Conservation (phyloP, 2,113 vertebrate genomes). For the Xenus cinereus region DNA sequence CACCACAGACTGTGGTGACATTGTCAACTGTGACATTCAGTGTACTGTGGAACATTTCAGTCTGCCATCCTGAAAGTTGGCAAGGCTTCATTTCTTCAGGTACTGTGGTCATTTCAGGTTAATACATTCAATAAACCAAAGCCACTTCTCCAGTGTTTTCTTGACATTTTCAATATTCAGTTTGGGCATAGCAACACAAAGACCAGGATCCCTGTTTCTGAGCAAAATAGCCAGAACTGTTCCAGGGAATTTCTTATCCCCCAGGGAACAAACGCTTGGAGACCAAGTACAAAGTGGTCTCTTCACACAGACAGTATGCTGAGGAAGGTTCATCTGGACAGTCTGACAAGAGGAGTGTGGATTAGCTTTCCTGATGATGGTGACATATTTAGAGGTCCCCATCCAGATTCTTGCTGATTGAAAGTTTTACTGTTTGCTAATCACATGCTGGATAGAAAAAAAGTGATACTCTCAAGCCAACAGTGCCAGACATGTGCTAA, state of each 20-base stretch:
- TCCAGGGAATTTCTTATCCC: not conserved
- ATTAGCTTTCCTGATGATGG: not conserved
- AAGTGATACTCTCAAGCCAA: not conserved
- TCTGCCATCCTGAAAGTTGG: not conserved
- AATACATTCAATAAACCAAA: not conserved
- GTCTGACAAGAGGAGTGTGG: not conserved
- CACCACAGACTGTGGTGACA: not conserved
- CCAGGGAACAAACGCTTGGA: not conserved
- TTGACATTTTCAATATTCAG: not conserved
- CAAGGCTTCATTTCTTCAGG: not conserved
- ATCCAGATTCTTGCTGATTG: not conserved
- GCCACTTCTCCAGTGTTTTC: not conserved
- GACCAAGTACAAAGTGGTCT: not conserved
- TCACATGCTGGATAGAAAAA: not conserved
- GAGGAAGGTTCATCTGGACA: not conserved
- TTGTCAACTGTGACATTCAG: not conserved
- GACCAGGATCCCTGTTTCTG: not conserved
- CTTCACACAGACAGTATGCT: not conserved
- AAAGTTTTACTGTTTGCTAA: not conserved
- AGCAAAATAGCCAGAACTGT: not conserved
- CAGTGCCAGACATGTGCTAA: not conserved
- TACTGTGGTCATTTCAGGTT: not conserved
- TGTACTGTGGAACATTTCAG: not conserved
- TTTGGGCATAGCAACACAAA: not conserved
- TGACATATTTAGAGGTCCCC: not conserved